Conservation (phyloP, 2,113 vertebrate genomes). For the Drymodes brunneopygia region DNA sequence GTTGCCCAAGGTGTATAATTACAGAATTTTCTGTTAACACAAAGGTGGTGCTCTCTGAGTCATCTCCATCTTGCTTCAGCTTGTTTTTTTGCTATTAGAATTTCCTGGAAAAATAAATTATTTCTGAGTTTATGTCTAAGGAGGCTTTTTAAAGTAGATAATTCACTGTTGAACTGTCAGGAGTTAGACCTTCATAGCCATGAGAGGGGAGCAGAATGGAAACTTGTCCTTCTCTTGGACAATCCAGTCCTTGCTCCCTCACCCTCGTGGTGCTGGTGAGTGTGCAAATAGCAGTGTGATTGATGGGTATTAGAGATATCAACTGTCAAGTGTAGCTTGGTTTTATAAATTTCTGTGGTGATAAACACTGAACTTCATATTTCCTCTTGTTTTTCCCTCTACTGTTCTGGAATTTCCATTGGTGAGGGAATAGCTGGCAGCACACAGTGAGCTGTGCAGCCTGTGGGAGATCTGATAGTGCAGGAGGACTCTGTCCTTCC, state of each 20-base stretch:
- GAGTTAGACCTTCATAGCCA: background rate
- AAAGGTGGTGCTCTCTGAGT: background rate
- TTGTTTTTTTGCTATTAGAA: background rate
- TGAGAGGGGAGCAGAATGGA: background rate
- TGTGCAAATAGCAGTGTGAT: background rate
- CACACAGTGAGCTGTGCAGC: background rate
- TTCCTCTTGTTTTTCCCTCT: background rate
- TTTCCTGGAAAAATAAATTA: background rate
- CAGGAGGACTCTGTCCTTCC: background rate
- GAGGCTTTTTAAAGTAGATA: background rate
- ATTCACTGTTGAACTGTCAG: background rate
- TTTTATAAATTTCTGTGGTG: background rate
- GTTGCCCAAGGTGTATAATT: background rate
- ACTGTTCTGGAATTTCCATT: background rate
- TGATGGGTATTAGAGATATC: background rate
- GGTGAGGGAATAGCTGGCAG: background rate
- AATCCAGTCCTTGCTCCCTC: background rate
- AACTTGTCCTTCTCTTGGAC: background rate
- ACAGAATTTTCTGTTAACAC: background rate
- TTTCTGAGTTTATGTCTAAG: background rate
- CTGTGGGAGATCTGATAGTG: background rate
- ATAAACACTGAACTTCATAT: background rate
- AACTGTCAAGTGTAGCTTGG: background rate
- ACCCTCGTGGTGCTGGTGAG: background rate
- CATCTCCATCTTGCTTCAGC: background rate